These are phyloP conservation scores for Spisula subtruncata DNA, from an alignment of 2,888 invertebrate genomes.

Conservation along the genomic window DNA sequence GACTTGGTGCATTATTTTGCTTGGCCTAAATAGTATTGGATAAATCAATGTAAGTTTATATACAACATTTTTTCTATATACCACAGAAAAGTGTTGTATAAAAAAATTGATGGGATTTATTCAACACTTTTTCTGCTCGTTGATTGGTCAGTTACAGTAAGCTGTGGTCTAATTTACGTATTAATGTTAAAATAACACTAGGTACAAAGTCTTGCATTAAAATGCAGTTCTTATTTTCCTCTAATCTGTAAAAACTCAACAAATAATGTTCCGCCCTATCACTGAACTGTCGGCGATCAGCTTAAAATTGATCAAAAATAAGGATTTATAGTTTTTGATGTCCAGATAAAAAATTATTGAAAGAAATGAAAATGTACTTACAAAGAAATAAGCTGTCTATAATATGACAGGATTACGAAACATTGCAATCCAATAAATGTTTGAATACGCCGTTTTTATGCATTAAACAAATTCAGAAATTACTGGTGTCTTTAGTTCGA, in stretches of 20 bases:
- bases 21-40: no score
- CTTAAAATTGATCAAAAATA: constrained; percentile 11
- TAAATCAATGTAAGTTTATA: no score
- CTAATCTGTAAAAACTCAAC: not conserved
- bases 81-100: no score
- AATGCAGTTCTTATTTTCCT: not conserved
- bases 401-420: not conserved
- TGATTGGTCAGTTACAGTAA: no score
- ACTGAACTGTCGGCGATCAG: not conserved
- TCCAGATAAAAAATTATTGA: constrained; percentile 17
- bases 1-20: no score
- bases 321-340: constrained; percentile 8
- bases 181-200: no score
- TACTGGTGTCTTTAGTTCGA: not conserved
- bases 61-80: no score
- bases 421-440: not conserved
- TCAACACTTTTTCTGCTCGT: no score
- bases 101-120: no score
- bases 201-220: not conserved
- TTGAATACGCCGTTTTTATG: not conserved
- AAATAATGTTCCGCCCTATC: not conserved
- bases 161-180: no score
- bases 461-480: not conserved
- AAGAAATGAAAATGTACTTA: not conserved
- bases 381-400: constrained; percentile 15